Evolutionary conservation across 2,113 vertebrate species (phyloP).

Genomic region (Pelobates fuscus): DNA sequence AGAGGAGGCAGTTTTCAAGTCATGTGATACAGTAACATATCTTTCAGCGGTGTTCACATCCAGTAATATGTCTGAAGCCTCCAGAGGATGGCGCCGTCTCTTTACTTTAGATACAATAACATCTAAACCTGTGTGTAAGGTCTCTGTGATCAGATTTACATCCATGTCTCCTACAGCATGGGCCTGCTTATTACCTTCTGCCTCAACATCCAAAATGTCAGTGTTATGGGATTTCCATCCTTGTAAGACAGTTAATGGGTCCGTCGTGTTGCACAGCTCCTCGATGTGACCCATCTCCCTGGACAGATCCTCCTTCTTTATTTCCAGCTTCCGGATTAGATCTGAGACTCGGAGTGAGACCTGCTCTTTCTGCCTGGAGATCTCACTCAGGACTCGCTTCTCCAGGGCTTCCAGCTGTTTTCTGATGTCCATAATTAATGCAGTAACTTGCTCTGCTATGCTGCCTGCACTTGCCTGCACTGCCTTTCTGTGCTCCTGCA

Average conservation of each 20-base stretch:
- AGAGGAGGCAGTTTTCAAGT: slow-evolving; percentile 18
- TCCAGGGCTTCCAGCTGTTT: slow-evolving; percentile 7
- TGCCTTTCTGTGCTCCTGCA: not conserved
- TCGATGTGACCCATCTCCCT: too few species aligned
- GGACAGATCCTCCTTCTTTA: too few species aligned
- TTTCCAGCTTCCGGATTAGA: too few species aligned
- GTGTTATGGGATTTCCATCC: not conserved
- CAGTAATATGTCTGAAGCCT: slow-evolving; percentile 20
- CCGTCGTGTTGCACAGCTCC: slow-evolving; percentile 1
- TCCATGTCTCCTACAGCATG: not conserved
- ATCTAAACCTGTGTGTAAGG: not conserved
- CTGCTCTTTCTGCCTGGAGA: too few species aligned
- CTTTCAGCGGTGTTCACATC: slow-evolving; percentile 25
- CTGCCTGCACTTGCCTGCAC: too few species aligned
- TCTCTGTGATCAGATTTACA: not conserved
- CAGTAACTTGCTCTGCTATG: not conserved
- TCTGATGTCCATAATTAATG: slow-evolving; percentile 2
- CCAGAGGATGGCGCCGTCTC: not conserved
- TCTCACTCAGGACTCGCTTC: not conserved
- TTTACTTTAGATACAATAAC: slow-evolving; percentile 6
- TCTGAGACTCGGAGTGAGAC: too few species aligned
- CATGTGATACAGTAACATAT: slow-evolving; percentile 5
- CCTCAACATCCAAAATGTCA: not conserved
- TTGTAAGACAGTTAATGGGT: too few species aligned
- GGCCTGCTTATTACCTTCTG: not conserved